Evolutionary conservation across 2,797 vertebrate species (phyloP).

Genomic region (Varecia variegata): DNA sequence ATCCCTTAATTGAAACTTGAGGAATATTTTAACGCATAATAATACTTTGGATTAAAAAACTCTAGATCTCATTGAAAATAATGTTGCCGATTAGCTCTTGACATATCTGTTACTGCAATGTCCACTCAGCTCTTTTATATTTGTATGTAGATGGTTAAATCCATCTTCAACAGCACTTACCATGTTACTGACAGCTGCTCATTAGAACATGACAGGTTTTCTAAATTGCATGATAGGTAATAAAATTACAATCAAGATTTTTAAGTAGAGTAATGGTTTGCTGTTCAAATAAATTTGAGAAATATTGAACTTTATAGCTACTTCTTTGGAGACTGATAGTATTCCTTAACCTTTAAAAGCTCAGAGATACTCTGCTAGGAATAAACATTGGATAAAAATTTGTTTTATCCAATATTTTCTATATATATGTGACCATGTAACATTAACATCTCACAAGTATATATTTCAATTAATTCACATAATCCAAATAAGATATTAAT

Average conservation of each 20-base stretch:
- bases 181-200: background rate
- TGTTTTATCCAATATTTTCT: background rate
- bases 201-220: background rate
- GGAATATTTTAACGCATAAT: background rate
- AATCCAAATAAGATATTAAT: background rate
- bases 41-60: background rate
- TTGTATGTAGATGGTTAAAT: background rate
- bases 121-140: background rate
- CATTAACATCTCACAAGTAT: background rate
- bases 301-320: background rate
- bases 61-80: background rate
- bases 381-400: background rate
- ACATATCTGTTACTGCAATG: background rate
- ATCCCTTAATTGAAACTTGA: background rate
- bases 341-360: background rate
- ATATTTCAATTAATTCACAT: background rate
- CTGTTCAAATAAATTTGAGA: background rate
- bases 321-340: background rate
- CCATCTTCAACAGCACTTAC: background rate
- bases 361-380: background rate
- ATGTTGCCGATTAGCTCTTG: background rate
- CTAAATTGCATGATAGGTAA: background rate
- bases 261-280: background rate
- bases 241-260: background rate
- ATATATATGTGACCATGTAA: background rate